Conservation (phyloP, 2,113 vertebrate species). For the Thunnus thynnus region DNA sequence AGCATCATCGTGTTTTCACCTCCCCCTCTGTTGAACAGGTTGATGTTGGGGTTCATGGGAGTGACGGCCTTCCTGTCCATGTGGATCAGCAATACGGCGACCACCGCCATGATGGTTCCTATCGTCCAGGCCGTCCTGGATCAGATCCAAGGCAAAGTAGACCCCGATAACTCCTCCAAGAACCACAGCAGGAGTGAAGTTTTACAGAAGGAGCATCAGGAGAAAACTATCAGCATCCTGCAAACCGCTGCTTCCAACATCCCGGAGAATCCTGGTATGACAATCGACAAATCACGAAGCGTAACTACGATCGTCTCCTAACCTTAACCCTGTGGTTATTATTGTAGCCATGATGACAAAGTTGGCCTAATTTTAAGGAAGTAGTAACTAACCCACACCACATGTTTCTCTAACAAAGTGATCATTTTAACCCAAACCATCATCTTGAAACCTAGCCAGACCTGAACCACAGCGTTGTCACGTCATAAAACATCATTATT, state of each 20-base stretch:
- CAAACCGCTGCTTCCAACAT: neutral
- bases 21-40: constrained; percentile 75
- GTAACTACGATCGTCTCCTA: no score
- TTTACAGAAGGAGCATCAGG: constrained; percentile 15
- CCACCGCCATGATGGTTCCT: constrained; percentile 98
- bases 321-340: no score
- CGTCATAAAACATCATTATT: no score
- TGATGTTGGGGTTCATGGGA: constrained; percentile 97
- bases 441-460: no score
- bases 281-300: no score
- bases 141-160: constrained; percentile 82
- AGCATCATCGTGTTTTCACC: neutral
- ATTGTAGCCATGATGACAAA: no score
- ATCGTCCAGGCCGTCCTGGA: constrained; percentile 93
- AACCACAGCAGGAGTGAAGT: neutral
- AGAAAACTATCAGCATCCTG: constrained; percentile 16
- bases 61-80: constrained; percentile 97
- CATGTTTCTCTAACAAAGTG: no score
- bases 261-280: neutral
- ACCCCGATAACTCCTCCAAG: neutral
- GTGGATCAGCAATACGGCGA: constrained; percentile 99
- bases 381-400: no score
- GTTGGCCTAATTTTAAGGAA: no score
- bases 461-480: no score
- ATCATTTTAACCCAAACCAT: no score